phyloP scores from a whole-genome alignment of 2,797 vertebrate species.

The Chelonia mydas region DNA sequence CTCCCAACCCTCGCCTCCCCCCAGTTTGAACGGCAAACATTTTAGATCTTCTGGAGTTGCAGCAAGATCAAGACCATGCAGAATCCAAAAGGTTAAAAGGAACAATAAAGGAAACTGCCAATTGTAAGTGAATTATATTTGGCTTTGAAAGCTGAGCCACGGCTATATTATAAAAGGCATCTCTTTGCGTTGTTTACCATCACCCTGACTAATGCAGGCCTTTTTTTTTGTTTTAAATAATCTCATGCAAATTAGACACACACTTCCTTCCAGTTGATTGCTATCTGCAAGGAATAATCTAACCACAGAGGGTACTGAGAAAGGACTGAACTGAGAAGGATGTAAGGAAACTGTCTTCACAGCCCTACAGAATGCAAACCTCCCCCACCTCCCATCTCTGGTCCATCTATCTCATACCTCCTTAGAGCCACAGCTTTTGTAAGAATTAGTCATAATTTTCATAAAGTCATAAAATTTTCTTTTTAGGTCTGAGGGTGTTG shows the following conservation, averaged over 20 bases:
- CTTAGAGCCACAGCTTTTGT: conserved; percentile 40
- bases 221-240: conserved; percentile 89
- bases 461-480: conserved; percentile 59
- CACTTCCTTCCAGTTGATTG: conserved; percentile 89
- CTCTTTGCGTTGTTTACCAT: conserved; percentile 86
- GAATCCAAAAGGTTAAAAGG: conserved; percentile 85
- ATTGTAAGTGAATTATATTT: conserved; percentile 85
- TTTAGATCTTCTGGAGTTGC: conserved; percentile 27
- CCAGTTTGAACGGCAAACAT: conserved; percentile 36
- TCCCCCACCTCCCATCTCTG: conserved; percentile 43
- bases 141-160: conserved; percentile 81
- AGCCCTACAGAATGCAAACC: conserved; percentile 65
- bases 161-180: conserved; percentile 85
- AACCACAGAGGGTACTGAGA: conserved; percentile 80
- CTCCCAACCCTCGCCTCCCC: conserved; percentile 8
- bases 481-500: conserved; percentile 23
- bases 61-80: conserved; percentile 73
- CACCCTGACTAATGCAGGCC: conserved; percentile 87
- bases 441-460: conserved; percentile 64
- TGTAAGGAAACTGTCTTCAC: conserved; percentile 58
- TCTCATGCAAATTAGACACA: conserved; percentile 91
- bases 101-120: conserved; percentile 82
- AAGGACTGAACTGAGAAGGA: conserved; percentile 79
- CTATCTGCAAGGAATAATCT: conserved; percentile 89
- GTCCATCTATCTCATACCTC: neutral